A percentile compares a stretch with the other conserved stretches of the same genome.
Conservation (phyloP, 2,113 vertebrate species). For the Pongo abelii region DNA sequence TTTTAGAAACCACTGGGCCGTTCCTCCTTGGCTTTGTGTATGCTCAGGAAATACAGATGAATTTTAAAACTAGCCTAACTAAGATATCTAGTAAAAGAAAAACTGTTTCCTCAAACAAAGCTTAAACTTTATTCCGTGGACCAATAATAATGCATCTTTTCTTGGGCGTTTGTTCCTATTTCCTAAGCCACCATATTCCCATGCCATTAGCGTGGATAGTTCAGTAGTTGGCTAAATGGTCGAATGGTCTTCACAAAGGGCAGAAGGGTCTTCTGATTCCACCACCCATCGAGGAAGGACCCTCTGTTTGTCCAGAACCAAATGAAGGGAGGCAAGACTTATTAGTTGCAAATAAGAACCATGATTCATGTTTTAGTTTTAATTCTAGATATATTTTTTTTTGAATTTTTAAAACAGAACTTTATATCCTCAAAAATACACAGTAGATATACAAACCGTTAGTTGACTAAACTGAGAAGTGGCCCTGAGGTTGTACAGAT, state of each 20-base stretch:
- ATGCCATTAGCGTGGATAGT: not conserved
- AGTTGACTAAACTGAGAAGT: not conserved
- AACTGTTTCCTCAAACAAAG: not conserved
- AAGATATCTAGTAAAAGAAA: constrained; percentile 18
- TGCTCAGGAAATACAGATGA: not conserved
- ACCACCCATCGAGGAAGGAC: not conserved
- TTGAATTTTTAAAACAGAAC: not conserved
- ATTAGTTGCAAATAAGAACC: not conserved
- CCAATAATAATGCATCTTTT: not conserved
- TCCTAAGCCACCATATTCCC: not conserved
- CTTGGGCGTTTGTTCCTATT: not conserved
- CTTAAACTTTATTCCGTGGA: not conserved
- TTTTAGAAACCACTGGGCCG: not conserved
- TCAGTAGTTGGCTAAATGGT: not conserved
- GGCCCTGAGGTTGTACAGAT: not conserved
- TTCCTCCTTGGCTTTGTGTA: not conserved
- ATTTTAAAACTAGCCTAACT: not conserved
- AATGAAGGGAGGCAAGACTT: not conserved
- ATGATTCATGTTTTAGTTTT: not conserved
- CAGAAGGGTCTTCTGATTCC: not conserved
- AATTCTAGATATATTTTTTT: not conserved
- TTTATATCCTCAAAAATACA: not conserved
- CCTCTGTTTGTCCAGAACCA: not conserved
- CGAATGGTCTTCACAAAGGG: not conserved
- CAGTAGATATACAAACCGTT: not conserved